A percentile compares a stretch with the other conserved stretches of the same genome.
phyloP scores from a whole-genome alignment of 2,888 invertebrate species.

The Conops quadrifasciatus region DNA sequence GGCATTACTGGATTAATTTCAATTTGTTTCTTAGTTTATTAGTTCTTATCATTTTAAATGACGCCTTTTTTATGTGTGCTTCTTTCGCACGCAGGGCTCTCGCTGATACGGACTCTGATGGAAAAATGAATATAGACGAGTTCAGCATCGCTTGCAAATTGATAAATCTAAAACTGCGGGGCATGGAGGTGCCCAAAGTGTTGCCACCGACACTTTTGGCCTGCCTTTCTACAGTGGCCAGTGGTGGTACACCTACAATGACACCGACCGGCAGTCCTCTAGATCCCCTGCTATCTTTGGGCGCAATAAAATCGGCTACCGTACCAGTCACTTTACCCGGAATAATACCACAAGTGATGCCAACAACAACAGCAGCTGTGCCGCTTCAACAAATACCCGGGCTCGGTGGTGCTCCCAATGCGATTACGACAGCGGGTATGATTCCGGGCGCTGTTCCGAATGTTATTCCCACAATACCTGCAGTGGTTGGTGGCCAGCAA shows the following conservation, averaged over 20 bases:
- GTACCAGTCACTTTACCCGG: constrained; percentile 46
- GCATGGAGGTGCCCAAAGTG: constrained; percentile 86
- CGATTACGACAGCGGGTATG: constrained; percentile 40
- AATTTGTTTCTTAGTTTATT: neutral
- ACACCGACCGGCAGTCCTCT: constrained; percentile 60
- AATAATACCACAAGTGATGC: constrained; percentile 44
- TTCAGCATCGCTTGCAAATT: constrained; percentile 98
- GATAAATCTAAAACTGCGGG: constrained; percentile 90
- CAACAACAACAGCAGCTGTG: constrained; percentile 41
- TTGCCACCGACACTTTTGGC: constrained; percentile 81
- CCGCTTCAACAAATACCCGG: constrained; percentile 43
- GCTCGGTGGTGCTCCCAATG: constrained; percentile 40
- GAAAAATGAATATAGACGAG: constrained; percentile 94
- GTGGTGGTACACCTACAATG: constrained; percentile 59
- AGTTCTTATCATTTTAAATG: neutral
- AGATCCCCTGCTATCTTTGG: constrained; percentile 54
- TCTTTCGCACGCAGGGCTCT: constrained; percentile 72
- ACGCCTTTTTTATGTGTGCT: neutral
- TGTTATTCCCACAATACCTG: constrained; percentile 45
- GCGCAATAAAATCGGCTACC: constrained; percentile 45
- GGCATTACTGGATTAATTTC: neutral
- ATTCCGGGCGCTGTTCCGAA: constrained; percentile 41
- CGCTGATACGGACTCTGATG: constrained; percentile 96
- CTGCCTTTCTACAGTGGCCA: constrained; percentile 72
- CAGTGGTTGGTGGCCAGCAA: constrained; percentile 29